phyloP scores from a whole-genome alignment of 2,113 vertebrate species.

The Triplophysa tibetana region DNA sequence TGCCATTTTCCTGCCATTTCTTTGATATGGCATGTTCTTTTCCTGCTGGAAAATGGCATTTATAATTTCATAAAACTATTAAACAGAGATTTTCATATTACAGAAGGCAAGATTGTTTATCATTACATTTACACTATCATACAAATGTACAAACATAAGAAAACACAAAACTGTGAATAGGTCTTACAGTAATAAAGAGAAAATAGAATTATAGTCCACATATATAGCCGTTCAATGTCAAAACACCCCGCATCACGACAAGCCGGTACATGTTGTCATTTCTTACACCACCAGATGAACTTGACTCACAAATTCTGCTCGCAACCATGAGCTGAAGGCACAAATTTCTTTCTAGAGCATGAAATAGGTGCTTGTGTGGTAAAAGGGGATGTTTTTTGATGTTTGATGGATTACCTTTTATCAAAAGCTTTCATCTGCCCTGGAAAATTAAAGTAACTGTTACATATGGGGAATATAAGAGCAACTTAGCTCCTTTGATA shows the following conservation, averaged over 20 bases:
- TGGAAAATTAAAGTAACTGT: not conserved
- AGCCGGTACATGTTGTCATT: not conserved
- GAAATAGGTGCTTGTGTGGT: constrained; percentile 6
- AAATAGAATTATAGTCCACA: not conserved
- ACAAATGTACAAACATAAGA: not conserved
- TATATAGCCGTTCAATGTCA: not conserved
- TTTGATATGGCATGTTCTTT: not conserved
- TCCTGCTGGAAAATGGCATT: not conserved
- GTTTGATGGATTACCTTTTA: not conserved
- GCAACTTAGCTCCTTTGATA: constrained; percentile 15
- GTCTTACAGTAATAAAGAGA: not conserved
- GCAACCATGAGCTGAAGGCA: not conserved
- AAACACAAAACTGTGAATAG: not conserved
- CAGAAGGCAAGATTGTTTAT: not conserved
- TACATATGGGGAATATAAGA: constrained; percentile 16
- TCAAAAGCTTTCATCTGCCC: no score
- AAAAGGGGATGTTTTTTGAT: not conserved
- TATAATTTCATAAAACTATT: not conserved
- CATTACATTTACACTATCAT: no score
- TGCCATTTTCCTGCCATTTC: constrained; percentile 45
- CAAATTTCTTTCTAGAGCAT: constrained; percentile 12
- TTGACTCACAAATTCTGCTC: not conserved
- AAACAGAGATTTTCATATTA: not conserved
- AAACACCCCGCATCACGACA: constrained; percentile 12
- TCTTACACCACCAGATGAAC: not conserved